phyloP scores from a whole-genome alignment of 2,888 invertebrate genomes.

The Heliconius erato region DNA sequence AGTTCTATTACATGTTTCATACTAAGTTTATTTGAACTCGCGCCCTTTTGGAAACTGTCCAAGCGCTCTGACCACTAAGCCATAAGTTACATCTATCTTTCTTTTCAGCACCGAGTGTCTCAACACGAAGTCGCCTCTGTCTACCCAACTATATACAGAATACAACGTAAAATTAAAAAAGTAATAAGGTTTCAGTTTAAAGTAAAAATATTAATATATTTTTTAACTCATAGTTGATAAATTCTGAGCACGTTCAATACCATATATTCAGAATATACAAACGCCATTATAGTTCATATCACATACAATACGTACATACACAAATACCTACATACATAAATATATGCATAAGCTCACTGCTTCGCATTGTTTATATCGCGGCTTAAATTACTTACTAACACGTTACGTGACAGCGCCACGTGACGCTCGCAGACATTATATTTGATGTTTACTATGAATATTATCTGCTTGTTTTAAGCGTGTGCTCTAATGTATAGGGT shows the following conservation, averaged over 20 bases:
- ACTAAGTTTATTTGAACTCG: too few relatives aligned
- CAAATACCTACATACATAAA: background rate
- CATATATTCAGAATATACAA: background rate
- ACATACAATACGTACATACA: background rate
- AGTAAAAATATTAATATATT: too few relatives aligned
- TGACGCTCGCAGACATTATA: conserved; percentile 43
- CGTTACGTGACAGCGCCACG: conserved; percentile 33
- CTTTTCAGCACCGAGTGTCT: too few relatives aligned
- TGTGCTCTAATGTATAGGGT: background rate
- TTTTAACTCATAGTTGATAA: too few relatives aligned
- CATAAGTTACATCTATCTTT: too few relatives aligned
- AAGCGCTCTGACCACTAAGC: too few relatives aligned
- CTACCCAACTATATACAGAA: too few relatives aligned
- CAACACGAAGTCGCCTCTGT: too few relatives aligned
- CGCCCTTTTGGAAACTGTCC: too few relatives aligned
- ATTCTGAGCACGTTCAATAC: background rate
- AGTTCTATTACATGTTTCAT: too few relatives aligned
- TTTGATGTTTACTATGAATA: conserved; percentile 39
- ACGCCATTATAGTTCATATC: background rate
- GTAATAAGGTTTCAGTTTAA: too few relatives aligned
- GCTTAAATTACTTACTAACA: conserved; percentile 39
- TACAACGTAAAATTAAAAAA: too few relatives aligned
- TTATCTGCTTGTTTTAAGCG: conserved; percentile 27
- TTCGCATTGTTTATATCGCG: conserved; percentile 30
- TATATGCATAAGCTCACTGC: conserved; percentile 9